Conservation (phyloP, 2,113 vertebrate genomes). For the Osmerus mordax region DNA sequence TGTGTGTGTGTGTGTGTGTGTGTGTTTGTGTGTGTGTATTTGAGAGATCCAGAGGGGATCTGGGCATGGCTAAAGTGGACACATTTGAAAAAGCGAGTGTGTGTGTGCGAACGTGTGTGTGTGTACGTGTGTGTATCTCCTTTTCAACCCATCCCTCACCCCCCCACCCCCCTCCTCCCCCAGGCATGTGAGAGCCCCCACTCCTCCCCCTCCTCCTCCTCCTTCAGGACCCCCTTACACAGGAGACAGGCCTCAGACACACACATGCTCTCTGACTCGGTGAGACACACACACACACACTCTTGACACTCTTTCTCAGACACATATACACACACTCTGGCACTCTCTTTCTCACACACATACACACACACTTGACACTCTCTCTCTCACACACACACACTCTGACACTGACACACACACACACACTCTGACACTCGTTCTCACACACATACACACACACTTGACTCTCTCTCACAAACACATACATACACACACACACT, state of each 20-base stretch:
- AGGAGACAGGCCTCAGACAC: conserved; percentile 75
- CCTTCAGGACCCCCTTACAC: conserved; percentile 68
- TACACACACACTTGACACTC: conserved; percentile 15
- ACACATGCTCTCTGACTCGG: conserved; percentile 67
- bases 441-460: conserved; percentile 6
- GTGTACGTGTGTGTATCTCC: conserved; percentile 6
- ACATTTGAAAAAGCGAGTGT: not conserved
- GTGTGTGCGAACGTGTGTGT: not conserved
- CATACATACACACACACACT: conserved; percentile 53
- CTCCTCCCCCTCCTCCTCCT: conserved; percentile 63
- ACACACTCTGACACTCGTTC: not conserved
- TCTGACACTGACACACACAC: conserved; percentile 18
- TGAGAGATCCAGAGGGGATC: no score
- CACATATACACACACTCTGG: conserved; percentile 2
- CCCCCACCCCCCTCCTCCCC: conserved; percentile 18
- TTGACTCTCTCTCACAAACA: not conserved
- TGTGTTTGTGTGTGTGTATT: conserved; percentile 25
- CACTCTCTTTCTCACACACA: conserved; percentile 54
- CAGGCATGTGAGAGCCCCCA: conserved; percentile 81
- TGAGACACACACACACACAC: conserved; percentile 52
- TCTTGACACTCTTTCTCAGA: not conserved
- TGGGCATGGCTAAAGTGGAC: no score
- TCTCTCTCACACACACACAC: conserved; percentile 60
- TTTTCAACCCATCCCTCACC: conserved; percentile 54
- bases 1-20: conserved; percentile 19